These are phyloP conservation scores for Trachelus stipa DNA, from an alignment of 2,888 invertebrate genomes.

Conservation along the genomic window DNA sequence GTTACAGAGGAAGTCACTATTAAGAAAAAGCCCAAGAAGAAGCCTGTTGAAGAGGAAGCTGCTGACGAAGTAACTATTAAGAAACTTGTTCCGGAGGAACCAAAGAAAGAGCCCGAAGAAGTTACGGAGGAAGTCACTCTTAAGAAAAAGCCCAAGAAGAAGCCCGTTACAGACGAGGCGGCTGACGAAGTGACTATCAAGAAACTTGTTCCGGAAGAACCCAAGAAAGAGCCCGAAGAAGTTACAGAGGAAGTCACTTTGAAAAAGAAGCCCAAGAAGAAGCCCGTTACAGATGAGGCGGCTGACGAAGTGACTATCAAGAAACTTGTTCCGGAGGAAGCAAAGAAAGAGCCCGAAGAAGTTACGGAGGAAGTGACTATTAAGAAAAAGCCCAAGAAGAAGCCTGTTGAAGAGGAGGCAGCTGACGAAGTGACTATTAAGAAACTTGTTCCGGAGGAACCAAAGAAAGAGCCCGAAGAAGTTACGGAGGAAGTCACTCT, in stretches of 20 bases:
- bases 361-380: conserved; percentile 47
- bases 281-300: conserved; percentile 41
- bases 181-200: conserved; percentile 64
- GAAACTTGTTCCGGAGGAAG: conserved; percentile 42
- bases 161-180: conserved; percentile 53
- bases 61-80: conserved; percentile 62
- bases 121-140: conserved; percentile 47
- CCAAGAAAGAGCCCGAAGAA: conserved; percentile 40
- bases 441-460: conserved; percentile 50
- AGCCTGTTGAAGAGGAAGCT: conserved; percentile 49
- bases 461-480: conserved; percentile 40
- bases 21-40: conserved; percentile 40
- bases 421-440: conserved; percentile 64
- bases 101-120: conserved; percentile 41
- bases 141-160: conserved; percentile 46
- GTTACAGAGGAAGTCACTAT: conserved; percentile 40
- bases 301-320: conserved; percentile 44
- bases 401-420: conserved; percentile 53
- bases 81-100: conserved; percentile 50
- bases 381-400: conserved; percentile 46
- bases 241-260: conserved; percentile 48
- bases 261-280: conserved; percentile 46
- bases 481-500: conserved; percentile 47
- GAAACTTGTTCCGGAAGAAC: conserved; percentile 50
- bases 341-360: conserved; percentile 41